Base-by-base conservation (phyloP, 2,797 vertebrate genomes). In the Spinus olivaceus region DNA sequence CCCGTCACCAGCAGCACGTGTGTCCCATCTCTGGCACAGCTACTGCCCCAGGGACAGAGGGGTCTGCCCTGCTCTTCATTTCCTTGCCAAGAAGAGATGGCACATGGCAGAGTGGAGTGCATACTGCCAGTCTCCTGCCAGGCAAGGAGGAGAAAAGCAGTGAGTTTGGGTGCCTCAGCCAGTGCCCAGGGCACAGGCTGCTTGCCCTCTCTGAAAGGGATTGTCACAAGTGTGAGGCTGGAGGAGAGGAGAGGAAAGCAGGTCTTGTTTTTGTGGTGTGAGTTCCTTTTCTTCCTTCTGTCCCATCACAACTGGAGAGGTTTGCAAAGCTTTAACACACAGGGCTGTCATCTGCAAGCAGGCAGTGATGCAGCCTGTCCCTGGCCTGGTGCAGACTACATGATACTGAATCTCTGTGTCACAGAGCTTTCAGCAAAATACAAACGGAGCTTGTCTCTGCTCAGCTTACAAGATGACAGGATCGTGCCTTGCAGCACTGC, bases 1-100 rank as follows among this genome's bases (percentile, higher is more conserved):
- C 33, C 28, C 0, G 1, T 28, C 2, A 2, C 47, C 41, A 15
- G 46, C 44, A 59, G 46, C 21, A 35, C 0, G 0, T 53, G 56
- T 0, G 0, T 56, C 51, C 37, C 41, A 35, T 17, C 42, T 74
- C 46, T 0, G 0, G 19, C 54, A 81, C 41, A 19, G 14, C 51
- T 15, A 2, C 74, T 69, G 54, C n/a, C 44, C 5, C 1, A 23
- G 30, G 23, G 39, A 59, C 1, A 3, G 42, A 78, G 35, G 19
- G 7, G 1, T 49, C 66, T 81, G 44, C 22, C 44, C 79, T 33
- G 0, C 20, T 72, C 33, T 77, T 41, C 53, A 4, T 49, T 70
- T 69, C 35, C 33, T 69, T 60, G 51, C 56, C 47, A 15, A 76
- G 73, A 56, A 13, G 71, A 82, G 39, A 23, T 10, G 37, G 39